These are phyloP conservation scores for Spodoptera picta DNA, from an alignment of 2,888 invertebrate species.

Conservation along the genomic window DNA sequence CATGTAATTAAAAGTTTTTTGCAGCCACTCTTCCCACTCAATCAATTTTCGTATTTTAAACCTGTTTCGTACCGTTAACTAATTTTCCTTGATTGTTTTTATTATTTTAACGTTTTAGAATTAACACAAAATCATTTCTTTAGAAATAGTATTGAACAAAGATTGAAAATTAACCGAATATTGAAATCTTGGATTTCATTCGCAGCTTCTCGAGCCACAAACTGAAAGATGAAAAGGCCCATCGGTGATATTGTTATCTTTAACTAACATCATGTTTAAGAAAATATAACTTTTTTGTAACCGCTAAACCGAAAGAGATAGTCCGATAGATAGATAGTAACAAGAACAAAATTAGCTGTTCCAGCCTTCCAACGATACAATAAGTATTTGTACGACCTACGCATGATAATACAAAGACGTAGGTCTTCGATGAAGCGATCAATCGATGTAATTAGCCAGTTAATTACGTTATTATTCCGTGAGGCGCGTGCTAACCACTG, in stretches of 20 bases:
- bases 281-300: no score
- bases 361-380: not conserved
- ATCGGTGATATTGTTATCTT: no score
- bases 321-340: no score
- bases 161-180: no score
- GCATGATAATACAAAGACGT: not conserved
- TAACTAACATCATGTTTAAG: no score
- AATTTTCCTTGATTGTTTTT: constrained; percentile 41
- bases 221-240: no score
- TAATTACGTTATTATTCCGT: constrained; percentile 51
- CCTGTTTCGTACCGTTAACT: constrained; percentile 57
- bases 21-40: constrained; percentile 48
- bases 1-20: constrained; percentile 41
- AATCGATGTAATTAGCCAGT: constrained; percentile 38
- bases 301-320: no score
- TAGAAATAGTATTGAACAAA: no score
- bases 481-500: constrained; percentile 44
- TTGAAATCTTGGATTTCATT: no score
- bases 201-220: no score
- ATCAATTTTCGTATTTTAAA: constrained; percentile 51
- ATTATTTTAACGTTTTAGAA: constrained; percentile 19
- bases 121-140: constrained; percentile 1
- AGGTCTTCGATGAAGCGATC: constrained; percentile 22
- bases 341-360: not conserved
- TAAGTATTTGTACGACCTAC: not conserved